A percentile compares a stretch with the other conserved stretches of the same genome.
phyloP scores from a whole-genome alignment of 2,113 vertebrate genomes.

The Datnioides undecimradiatus region DNA sequence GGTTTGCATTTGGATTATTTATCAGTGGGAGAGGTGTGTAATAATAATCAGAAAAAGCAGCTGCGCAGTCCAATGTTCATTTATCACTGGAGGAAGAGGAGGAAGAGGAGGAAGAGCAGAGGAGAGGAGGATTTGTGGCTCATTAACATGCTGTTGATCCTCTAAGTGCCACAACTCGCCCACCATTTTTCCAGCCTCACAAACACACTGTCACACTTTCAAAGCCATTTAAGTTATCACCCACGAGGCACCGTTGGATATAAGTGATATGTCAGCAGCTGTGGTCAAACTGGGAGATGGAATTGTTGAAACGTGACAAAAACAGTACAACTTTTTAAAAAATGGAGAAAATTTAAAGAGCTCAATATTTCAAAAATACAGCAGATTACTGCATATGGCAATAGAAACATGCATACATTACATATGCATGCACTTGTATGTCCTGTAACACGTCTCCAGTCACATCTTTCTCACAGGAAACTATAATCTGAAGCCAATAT shows the following conservation, averaged over 20 bases:
- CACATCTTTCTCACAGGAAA: too few species aligned
- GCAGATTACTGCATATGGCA: too few species aligned
- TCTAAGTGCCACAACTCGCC: conserved; percentile 40
- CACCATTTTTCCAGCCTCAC: conserved; percentile 5
- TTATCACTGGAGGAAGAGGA: conserved; percentile 11
- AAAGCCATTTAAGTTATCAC: conserved; percentile 17
- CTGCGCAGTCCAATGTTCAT: neutral
- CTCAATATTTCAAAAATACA: too few species aligned
- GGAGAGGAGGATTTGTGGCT: conserved; percentile 40
- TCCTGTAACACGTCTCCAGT: too few species aligned
- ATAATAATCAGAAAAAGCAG: conserved; percentile 34
- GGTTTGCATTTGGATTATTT: conserved; percentile 87
- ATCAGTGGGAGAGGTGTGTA: conserved; percentile 82
- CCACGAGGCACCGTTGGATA: conserved; percentile 13
- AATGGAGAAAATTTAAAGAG: neutral
- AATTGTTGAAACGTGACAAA: neutral
- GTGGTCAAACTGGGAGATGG: neutral
- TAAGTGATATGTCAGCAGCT: conserved; percentile 1
- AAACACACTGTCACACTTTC: conserved; percentile 29
- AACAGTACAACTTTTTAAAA: too few species aligned
- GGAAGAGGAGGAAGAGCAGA: neutral
- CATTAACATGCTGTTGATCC: conserved; percentile 75
- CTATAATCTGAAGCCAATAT: too few species aligned
- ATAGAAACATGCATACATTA: too few species aligned
- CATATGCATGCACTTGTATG: too few species aligned